A percentile compares a stretch with the other conserved stretches of the same genome.
phyloP scores from a whole-genome alignment of 2,888 invertebrate genomes.

The Dicranocentrus wangi region DNA sequence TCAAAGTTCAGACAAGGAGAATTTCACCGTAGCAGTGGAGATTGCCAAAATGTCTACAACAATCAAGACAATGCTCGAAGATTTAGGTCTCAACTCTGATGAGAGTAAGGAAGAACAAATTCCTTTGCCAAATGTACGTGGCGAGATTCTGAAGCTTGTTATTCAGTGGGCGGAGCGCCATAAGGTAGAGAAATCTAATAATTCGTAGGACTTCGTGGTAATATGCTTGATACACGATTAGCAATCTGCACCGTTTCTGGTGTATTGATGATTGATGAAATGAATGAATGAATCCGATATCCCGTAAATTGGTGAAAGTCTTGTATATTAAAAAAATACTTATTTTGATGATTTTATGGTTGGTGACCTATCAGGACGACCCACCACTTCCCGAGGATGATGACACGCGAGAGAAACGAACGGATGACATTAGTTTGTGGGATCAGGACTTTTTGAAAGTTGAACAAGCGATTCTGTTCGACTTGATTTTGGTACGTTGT shows the following conservation, averaged over 20 bases:
- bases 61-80: constrained; percentile 71
- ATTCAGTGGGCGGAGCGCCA: constrained; percentile 95
- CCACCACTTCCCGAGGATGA: constrained; percentile 68
- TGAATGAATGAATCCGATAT: too few species aligned
- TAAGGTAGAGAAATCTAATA: too few species aligned
- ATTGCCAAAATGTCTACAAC: constrained; percentile 69
- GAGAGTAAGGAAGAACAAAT: constrained; percentile 82
- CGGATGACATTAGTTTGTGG: constrained; percentile 99
- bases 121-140: constrained; percentile 96
- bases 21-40: constrained; percentile 62
- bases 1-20: constrained; percentile 66
- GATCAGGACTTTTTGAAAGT: constrained; percentile 99
- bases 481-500: constrained; percentile 91
- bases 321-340: too few species aligned
- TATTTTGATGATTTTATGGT: too few species aligned
- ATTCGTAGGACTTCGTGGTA: too few species aligned
- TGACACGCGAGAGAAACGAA: constrained; percentile 79
- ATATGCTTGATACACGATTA: too few species aligned
- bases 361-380: constrained; percentile 71
- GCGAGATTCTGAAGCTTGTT: constrained; percentile 80
- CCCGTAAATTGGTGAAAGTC: too few species aligned
- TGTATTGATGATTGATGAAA: too few species aligned
- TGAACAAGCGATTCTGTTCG: constrained; percentile 96
- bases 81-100: constrained; percentile 60
- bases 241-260: too few species aligned